These are phyloP conservation scores for Heliocidaris erythrogramma DNA, from an alignment of 35 echinoderm and acorn worm species.

Conservation along the genomic window DNA sequence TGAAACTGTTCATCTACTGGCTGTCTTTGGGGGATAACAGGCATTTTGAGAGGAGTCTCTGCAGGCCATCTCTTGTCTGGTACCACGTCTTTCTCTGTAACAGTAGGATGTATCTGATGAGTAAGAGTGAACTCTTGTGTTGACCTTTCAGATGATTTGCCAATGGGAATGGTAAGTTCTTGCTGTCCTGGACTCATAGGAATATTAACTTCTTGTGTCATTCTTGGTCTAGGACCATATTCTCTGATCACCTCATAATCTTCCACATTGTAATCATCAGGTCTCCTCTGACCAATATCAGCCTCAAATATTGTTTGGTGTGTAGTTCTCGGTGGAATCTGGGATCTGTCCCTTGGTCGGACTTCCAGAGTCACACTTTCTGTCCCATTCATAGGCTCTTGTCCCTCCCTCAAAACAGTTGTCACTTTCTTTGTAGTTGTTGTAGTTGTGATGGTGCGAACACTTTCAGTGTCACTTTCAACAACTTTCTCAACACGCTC, in stretches of 20 bases:
- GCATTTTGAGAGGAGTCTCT: background rate
- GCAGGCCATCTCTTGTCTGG: background rate
- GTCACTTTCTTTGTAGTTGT: slow-evolving; percentile 77
- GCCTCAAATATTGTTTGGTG: slow-evolving; percentile 47
- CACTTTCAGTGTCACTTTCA: slow-evolving; percentile 76
- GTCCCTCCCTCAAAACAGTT: slow-evolving; percentile 69
- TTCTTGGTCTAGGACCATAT: slow-evolving; percentile 35
- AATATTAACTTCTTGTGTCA: slow-evolving; percentile 45
- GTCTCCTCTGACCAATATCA: slow-evolving; percentile 22
- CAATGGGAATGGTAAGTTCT: slow-evolving; percentile 38
- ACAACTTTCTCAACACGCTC: slow-evolving; percentile 63
- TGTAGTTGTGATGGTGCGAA: slow-evolving; percentile 74
- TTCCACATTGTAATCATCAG: slow-evolving; percentile 37
- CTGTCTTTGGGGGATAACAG: background rate
- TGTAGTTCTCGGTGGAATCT: slow-evolving; percentile 15
- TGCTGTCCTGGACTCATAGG: slow-evolving; percentile 39
- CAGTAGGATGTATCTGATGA: slow-evolving; percentile 24
- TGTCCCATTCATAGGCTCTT: slow-evolving; percentile 52
- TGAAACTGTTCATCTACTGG: slow-evolving; percentile 15
- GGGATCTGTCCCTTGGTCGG: slow-evolving; percentile 47
- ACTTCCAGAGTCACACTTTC: slow-evolving; percentile 58
- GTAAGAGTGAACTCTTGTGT: slow-evolving; percentile 33
- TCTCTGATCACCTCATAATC: slow-evolving; percentile 49
- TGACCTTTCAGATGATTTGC: background rate
- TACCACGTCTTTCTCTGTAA: slow-evolving; percentile 37